A percentile compares a stretch with the other conserved stretches of the same genome.
These are phyloP conservation scores for Cyanoliseus patagonus DNA, from an alignment of 2,113 vertebrate genomes.

Conservation along the genomic window DNA sequence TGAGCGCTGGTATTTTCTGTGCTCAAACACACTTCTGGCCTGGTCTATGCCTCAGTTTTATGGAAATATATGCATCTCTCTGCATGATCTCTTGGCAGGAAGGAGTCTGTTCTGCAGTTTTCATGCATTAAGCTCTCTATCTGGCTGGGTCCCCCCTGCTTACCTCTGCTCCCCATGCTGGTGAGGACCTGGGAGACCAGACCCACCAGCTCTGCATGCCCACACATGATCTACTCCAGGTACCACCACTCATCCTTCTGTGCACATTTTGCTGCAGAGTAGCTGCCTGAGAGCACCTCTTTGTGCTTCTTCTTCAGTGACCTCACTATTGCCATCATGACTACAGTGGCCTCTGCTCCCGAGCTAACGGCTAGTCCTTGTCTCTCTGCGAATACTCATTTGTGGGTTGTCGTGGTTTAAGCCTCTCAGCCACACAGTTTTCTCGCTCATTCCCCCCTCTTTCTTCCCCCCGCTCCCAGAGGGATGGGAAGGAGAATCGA, in stretches of 20 bases:
- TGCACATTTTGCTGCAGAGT: not conserved
- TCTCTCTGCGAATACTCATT: not conserved
- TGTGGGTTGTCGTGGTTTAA: not conserved
- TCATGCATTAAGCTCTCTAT: not conserved
- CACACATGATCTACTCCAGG: not conserved
- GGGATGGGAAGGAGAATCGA: too few species aligned
- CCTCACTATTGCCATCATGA: not conserved
- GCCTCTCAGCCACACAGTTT: too few species aligned
- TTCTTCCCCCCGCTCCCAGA: too few species aligned
- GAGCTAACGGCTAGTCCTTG: not conserved
- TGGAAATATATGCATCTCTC: not conserved
- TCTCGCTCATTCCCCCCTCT: too few species aligned
- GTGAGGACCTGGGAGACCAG: not conserved
- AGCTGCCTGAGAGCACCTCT: not conserved
- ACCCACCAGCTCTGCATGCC: not conserved
- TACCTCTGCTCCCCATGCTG: not conserved
- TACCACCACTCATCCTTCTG: not conserved
- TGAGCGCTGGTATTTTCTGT: not conserved
- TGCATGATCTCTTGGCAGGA: not conserved
- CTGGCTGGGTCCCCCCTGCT: not conserved
- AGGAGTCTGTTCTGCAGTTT: not conserved
- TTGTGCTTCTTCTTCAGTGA: not conserved
- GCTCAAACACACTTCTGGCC: not conserved
- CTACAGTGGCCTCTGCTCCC: not conserved
- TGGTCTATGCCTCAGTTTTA: not conserved